Evolutionary conservation across 2,888 invertebrate genomes (phyloP).

Genomic region (Octodonta nipae): DNA sequence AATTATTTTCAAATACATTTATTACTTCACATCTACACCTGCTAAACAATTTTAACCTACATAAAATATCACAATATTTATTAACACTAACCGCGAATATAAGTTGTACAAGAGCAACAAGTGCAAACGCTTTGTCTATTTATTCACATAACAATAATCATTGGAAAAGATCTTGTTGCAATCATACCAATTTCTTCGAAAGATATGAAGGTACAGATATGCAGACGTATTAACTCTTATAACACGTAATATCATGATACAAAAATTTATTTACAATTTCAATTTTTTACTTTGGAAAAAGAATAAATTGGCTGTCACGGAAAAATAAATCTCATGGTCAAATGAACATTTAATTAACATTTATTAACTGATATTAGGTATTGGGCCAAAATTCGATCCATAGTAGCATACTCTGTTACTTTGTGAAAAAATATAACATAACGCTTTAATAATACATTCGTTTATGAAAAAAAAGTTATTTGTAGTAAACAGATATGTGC

Average conservation of each 20-base stretch:
- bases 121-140: conserved; percentile 13
- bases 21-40: conserved; percentile 11
- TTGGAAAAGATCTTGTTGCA: conserved; percentile 10
- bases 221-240: conserved; percentile 9
- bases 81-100: conserved; percentile 22
- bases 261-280: not conserved
- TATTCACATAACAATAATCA: conserved; percentile 12
- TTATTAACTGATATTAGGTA: too few species aligned
- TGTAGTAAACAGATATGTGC: too few species aligned
- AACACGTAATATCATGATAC: not conserved
- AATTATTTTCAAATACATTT: conserved; percentile 13
- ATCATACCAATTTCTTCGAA: conserved; percentile 9
- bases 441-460: too few species aligned
- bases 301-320: not conserved
- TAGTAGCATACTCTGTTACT: too few species aligned
- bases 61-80: conserved; percentile 36
- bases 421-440: too few species aligned
- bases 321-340: too few species aligned
- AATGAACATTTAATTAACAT: too few species aligned
- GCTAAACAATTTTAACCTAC: conserved; percentile 27
- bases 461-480: too few species aligned
- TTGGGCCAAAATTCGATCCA: too few species aligned
- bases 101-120: conserved; percentile 18
- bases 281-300: conserved; percentile 1
- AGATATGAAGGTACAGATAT: conserved; percentile 19